A percentile compares a stretch with the other conserved stretches of the same genome.
These are phyloP conservation scores for Zosterops japonicus DNA, from an alignment of 2,113 vertebrate genomes.

Conservation along the genomic window DNA sequence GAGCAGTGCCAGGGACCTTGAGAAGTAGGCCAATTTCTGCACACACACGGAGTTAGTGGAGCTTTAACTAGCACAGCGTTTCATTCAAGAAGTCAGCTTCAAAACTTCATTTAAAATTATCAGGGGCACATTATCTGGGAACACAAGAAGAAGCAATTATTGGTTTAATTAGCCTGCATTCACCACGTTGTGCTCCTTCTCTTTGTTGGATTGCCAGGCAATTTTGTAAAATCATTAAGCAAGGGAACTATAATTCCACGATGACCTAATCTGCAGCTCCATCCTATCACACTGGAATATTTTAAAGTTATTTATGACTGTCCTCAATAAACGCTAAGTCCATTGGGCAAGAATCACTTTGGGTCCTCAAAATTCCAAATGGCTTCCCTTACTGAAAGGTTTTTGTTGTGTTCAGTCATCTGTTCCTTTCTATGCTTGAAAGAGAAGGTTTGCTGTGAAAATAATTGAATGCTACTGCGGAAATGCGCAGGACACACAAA, in stretches of 20 bases:
- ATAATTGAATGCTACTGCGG: not conserved
- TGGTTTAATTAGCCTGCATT: slow-evolving; percentile 83
- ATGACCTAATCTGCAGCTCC: slow-evolving; percentile 76
- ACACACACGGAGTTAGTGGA: slow-evolving; percentile 14
- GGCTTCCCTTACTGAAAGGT: slow-evolving; percentile 5
- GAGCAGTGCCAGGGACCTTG: slow-evolving; percentile 6
- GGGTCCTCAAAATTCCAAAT: slow-evolving; percentile 50
- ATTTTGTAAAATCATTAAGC: slow-evolving; percentile 83
- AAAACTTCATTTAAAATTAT: slow-evolving; percentile 82
- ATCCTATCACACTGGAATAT: slow-evolving; percentile 76
- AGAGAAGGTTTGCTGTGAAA: slow-evolving; percentile 9
- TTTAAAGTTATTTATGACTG: slow-evolving; percentile 81
- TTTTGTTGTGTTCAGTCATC: slow-evolving; percentile 23
- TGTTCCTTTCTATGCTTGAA: not conserved
- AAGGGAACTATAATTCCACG: slow-evolving; percentile 79
- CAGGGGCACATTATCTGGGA: slow-evolving; percentile 82
- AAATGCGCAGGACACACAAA: not conserved
- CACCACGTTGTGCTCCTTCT: slow-evolving; percentile 70
- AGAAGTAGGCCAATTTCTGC: slow-evolving; percentile 72
- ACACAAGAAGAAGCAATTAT: slow-evolving; percentile 82
- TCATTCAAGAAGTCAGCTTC: slow-evolving; percentile 72
- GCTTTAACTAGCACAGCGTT: slow-evolving; percentile 68
- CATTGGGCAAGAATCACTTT: slow-evolving; percentile 55
- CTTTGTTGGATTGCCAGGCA: slow-evolving; percentile 82
- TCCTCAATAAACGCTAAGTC: slow-evolving; percentile 71